A percentile compares a stretch with the other conserved stretches of the same genome.
Evolutionary conservation across 1,140 invertebrate species (phyloP).

Genomic region (Pogonus chalceus): DNA sequence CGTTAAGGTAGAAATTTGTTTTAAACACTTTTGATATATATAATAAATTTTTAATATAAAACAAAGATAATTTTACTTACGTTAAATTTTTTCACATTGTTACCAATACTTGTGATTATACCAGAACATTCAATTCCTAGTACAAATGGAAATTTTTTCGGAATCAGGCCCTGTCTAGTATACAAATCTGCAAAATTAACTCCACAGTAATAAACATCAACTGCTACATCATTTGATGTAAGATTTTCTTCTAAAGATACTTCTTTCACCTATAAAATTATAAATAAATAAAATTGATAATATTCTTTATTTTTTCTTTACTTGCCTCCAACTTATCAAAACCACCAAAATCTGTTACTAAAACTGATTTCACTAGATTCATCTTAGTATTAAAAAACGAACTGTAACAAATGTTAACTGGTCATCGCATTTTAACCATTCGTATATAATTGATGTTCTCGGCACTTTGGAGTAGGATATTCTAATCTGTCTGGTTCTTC

Average conservation of each 20-base stretch:
- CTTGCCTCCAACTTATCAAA: constrained; percentile 25
- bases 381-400: no score
- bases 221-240: constrained; percentile 35
- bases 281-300: background rate
- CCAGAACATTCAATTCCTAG: constrained; percentile 42
- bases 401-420: no score
- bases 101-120: constrained; percentile 30
- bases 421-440: no score
- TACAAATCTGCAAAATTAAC: constrained; percentile 45
- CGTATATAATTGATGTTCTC: no score
- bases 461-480: no score
- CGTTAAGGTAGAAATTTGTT: no score
- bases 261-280: constrained; percentile 23
- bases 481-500: no score
- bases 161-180: constrained; percentile 36
- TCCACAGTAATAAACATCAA: constrained; percentile 43
- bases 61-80: no score
- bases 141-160: constrained; percentile 31
- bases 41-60: no score
- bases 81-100: constrained; percentile 24
- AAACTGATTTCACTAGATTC: constrained; percentile 19
- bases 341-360: constrained; percentile 23
- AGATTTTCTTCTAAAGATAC: constrained; percentile 15
- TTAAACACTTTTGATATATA: no score
- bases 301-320: constrained; percentile 10